Base-by-base conservation (phyloP, 2,797 vertebrate genomes). In the Microctenopoma stevenorrisi region DNA sequence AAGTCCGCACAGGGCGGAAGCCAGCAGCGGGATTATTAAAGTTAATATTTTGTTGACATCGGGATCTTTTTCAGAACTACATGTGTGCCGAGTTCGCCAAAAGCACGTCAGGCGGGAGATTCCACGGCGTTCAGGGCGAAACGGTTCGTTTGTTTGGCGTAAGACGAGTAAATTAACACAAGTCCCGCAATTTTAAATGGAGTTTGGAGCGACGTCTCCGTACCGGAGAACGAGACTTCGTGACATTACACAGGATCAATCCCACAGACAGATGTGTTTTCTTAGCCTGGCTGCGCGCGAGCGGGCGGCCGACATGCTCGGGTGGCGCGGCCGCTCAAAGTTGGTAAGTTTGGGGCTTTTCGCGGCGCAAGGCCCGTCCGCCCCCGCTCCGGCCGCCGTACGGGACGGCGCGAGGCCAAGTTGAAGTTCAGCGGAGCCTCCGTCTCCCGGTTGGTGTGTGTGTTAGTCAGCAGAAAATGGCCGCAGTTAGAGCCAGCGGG, bases 381-480 rank as follows among this genome's bases (percentile, higher is more conserved):
- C 44, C 38, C 33, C 33, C 1, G 12, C 6, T 70, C 65, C n/a
- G 48, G n/a, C 46, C 64, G 67, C 58, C 76, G 59, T 49, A 50
- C 66, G 49, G 77, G 72, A 86, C 70, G 42, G 58, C 14, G 64
- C 55, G 59, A 79, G 84, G 84, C 85, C 81, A 83, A 86, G 76
- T 85, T 86, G 56, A 89, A 90, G 83, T 89, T 88, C 46, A 82
- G 70, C 66, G 47, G 4, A 74, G 68, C 64, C 68, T 70, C 69
- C 62, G 26, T 37, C 57, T 73, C 74, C 63, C 18, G 44, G 65
- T 58, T 18, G 57, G 33, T 76, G 54, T 60, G 81, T 84, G 60
- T 89, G 87, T 90, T 89, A 88, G 85, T 91, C 91, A 89, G 88
- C 88, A 91, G 88, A 91, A 92, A 92, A 92, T 90, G 90, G 90